phyloP scores from a whole-genome alignment of 2,113 vertebrate genomes.

The Phasianus colchicus region DNA sequence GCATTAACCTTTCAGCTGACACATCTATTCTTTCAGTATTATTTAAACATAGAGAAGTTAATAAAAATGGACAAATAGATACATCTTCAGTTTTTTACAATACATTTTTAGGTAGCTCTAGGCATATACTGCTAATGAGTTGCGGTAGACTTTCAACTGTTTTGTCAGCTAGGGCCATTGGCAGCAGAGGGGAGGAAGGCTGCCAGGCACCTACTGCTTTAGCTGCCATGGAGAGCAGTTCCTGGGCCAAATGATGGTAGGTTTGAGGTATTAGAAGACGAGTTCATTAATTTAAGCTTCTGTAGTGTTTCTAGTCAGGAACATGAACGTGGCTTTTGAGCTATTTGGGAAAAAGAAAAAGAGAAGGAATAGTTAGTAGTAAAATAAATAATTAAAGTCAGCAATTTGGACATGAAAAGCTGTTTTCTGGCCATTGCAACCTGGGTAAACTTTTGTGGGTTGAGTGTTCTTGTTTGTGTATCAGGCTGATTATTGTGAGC shows the following conservation, averaged over 20 bases:
- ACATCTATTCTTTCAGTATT: neutral
- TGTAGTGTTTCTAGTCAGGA: neutral
- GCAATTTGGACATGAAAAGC: neutral
- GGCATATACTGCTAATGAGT: neutral
- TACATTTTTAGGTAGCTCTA: neutral
- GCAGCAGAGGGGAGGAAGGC: neutral
- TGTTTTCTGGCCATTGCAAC: conserved; percentile 25
- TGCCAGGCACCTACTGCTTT: neutral
- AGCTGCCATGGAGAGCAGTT: neutral
- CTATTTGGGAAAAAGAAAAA: neutral
- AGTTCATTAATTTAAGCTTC: conserved; percentile 22
- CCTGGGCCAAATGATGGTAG: neutral
- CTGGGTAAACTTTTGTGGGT: conserved; percentile 48
- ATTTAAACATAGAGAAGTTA: neutral
- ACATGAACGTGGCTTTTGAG: neutral
- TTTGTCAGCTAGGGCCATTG: neutral
- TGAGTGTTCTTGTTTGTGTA: conserved; percentile 48
- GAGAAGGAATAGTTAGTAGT: neutral
- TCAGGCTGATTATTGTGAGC: conserved; percentile 58
- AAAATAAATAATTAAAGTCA: neutral
- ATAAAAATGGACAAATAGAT: neutral
- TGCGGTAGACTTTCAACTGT: neutral
- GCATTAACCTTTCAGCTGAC: neutral
- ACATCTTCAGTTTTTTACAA: neutral
- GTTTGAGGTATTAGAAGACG: neutral